Conservation (phyloP, 2,797 vertebrate genomes). For the Gallinago nigripennis region DNA sequence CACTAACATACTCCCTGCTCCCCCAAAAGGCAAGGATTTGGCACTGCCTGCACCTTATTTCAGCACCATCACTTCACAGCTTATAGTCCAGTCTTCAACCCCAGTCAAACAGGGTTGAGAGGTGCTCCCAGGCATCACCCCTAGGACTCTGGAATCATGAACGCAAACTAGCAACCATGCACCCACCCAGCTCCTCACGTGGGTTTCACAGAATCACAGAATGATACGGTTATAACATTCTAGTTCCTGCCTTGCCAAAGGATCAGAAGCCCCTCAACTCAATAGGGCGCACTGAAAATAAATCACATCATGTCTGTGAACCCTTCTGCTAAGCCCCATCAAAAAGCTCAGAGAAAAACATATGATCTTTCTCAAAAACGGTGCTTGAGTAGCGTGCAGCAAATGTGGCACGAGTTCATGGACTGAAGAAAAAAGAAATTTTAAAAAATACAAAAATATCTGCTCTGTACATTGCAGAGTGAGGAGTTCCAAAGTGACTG, state of each 20-base stretch:
- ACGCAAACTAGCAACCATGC: fast-evolving
- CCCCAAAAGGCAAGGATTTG: fast-evolving
- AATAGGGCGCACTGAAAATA: neutral
- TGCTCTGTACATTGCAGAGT: neutral
- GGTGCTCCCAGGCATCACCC: neutral
- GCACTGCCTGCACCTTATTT: neutral
- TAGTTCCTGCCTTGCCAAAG: neutral
- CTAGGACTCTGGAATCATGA: neutral
- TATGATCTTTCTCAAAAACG: neutral
- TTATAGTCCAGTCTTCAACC: fast-evolving
- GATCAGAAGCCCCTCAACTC: neutral
- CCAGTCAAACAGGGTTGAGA: neutral
- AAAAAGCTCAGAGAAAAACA: neutral
- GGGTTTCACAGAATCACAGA: neutral
- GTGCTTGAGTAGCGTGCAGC: neutral
- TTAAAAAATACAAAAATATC: neutral
- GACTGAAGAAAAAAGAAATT: neutral
- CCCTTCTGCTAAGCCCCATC: neutral
- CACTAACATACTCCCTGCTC: neutral
- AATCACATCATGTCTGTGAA: neutral
- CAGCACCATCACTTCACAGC: neutral
- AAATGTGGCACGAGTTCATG: neutral
- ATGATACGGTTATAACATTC: neutral
- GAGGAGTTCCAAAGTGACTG: neutral
- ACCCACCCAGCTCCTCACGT: neutral